Base-by-base conservation (phyloP, 1,140 invertebrate genomes). In the Drosophila cardini region DNA sequence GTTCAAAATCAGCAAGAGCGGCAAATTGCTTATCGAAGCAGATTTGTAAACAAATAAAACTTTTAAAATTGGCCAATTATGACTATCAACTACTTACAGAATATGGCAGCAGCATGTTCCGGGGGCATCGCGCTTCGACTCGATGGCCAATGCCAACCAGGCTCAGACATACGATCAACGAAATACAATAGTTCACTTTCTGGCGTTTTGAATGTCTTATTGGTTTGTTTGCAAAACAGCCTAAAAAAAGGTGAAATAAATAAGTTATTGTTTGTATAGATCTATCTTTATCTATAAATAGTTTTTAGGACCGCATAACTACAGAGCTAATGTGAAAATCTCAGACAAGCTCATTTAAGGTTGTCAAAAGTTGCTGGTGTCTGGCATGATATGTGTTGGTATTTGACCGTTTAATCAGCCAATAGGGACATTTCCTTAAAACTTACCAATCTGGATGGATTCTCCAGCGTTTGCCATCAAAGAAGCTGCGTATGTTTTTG, bases 381-480 rank as follows among this genome's bases (percentile, higher is more conserved):
- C 21, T 26, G 21, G 21, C 21, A 26, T 26, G 21, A 26, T 26
- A 26, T 2, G 21, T 2, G 4, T 26, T 26, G 21, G 21, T 26
- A 26, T 26, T 26, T 26, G 1, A n/a, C 21, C 21, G 4, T 52
- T 43, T 2, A 57, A 56, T 38, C 61, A 30, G 34, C 7, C 2
- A 10, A 8, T 10, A 34, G 30, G 4, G 15, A 4, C 2, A 9
- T 32, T 13, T 16, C 7, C 0, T 0, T 0, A 1, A 2, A n/a
- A n/a, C 75, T 92, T 91, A 96, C 97, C 97, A 98, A 80, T 98
- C 95, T 46, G 97, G 97, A 94, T 98, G 97, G 38, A 98, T 95
- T 91, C 95, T 96, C 97, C 97, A 98, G 83, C 97, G 95, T 63
- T 93, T 94, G 71, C 94, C 95, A 78, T 93, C 93, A 91, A 96